A percentile compares a stretch with the other conserved stretches of the same genome.
phyloP scores from a whole-genome alignment of 2,113 vertebrate genomes.

The Mastomys natalensis region DNA sequence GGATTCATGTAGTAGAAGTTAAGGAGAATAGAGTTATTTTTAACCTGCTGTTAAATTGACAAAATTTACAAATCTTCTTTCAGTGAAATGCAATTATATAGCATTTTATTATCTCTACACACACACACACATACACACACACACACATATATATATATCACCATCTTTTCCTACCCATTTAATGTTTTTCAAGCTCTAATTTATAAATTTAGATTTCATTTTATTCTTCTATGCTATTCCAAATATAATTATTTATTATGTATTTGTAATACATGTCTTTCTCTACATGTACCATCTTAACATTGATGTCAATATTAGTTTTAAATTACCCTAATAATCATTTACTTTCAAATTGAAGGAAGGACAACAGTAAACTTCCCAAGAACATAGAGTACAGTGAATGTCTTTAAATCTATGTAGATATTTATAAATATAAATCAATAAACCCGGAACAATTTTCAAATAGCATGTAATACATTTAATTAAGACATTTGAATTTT shows the following conservation, averaged over 20 bases:
- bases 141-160: background rate
- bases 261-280: background rate
- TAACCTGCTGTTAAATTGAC: conserved; percentile 29
- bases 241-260: background rate
- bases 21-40: conserved; percentile 64
- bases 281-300: background rate
- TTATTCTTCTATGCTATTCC: background rate
- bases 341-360: background rate
- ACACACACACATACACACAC: background rate
- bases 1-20: conserved; percentile 13
- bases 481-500: background rate
- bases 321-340: background rate
- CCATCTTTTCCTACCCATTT: background rate
- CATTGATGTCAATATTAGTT: background rate
- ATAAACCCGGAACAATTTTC: background rate
- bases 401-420: background rate
- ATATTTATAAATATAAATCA: background rate
- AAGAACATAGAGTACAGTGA: background rate
- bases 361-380: background rate
- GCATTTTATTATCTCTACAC: background rate
- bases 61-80: conserved; percentile 54
- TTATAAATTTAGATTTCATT: background rate
- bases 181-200: background rate
- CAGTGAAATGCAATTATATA: conserved; percentile 8
- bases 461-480: background rate